A percentile compares a stretch with the other conserved stretches of the same genome.
Evolutionary conservation across 1,140 invertebrate genomes (phyloP).

Genomic region (Probaryconus sp.): DNA sequence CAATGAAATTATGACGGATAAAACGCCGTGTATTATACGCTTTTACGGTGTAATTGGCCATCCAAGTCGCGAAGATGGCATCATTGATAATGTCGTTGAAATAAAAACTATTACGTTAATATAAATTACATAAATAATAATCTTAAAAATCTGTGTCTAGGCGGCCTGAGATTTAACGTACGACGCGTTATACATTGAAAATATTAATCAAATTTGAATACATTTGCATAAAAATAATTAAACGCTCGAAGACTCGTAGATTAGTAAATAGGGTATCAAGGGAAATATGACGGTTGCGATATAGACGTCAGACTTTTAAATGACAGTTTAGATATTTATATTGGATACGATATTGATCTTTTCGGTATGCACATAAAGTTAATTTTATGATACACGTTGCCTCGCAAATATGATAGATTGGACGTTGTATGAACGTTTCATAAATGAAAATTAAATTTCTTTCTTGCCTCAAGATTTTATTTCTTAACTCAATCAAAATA

Average conservation of each 20-base stretch:
- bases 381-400: background rate
- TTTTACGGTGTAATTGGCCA: slow-evolving; percentile 25
- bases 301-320: slow-evolving; percentile 32
- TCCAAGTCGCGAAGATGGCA: slow-evolving; percentile 22
- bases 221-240: slow-evolving; percentile 51
- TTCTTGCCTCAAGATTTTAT: no score
- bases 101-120: slow-evolving; percentile 38
- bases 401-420: slow-evolving; percentile 15
- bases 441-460: no score
- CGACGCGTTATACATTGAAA: slow-evolving; percentile 21
- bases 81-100: slow-evolving; percentile 34
- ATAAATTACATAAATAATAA: slow-evolving; percentile 38
- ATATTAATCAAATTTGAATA: slow-evolving; percentile 48
- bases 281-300: slow-evolving; percentile 33
- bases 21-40: slow-evolving; percentile 13
- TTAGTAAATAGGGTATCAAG: slow-evolving; percentile 43
- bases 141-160: slow-evolving; percentile 12
- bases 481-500: no score
- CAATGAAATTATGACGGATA: slow-evolving; percentile 10
- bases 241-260: slow-evolving; percentile 29
- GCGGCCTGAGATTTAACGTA: slow-evolving; percentile 21
- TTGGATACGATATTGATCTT: slow-evolving; percentile 33
- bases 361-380: slow-evolving; percentile 4
- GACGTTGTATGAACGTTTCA: no score
- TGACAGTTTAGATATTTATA: slow-evolving; percentile 34